Conservation (phyloP, 2,113 vertebrate genomes). For the Crotalus viridis region DNA sequence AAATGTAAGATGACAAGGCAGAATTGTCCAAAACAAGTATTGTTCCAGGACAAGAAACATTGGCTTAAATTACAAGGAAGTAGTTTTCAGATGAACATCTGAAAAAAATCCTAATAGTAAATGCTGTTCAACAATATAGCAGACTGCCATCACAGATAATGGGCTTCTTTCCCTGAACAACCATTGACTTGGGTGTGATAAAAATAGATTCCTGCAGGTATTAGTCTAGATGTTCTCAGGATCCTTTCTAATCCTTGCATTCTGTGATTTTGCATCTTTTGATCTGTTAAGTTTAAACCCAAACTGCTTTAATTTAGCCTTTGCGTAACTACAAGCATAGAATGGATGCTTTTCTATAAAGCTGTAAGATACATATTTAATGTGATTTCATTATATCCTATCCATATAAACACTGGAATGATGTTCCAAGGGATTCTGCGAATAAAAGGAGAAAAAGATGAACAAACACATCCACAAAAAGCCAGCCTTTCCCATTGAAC, state of each 20-base stretch:
- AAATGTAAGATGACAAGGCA: neutral
- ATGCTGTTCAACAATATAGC: neutral
- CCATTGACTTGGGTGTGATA: neutral
- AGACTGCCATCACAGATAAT: neutral
- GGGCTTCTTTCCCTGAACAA: neutral
- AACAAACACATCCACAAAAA: constrained; percentile 72
- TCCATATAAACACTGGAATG: constrained; percentile 72
- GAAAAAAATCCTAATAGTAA: neutral
- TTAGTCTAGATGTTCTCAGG: neutral
- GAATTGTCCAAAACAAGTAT: neutral
- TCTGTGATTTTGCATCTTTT: neutral
- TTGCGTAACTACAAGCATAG: constrained; percentile 53
- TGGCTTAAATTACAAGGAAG: neutral
- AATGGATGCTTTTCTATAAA: constrained; percentile 46
- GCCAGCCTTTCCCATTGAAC: constrained; percentile 73
- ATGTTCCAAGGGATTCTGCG: constrained; percentile 70
- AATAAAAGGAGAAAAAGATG: constrained; percentile 75
- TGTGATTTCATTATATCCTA: constrained; percentile 75
- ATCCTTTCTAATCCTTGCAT: neutral
- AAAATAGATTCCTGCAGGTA: neutral
- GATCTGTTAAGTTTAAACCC: neutral
- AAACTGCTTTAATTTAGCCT: neutral
- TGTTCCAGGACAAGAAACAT: neutral
- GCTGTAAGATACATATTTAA: constrained; percentile 79
- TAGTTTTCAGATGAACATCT: neutral